Conservation (phyloP, 2,888 invertebrate genomes). For the Chromoteleia sp. region DNA sequence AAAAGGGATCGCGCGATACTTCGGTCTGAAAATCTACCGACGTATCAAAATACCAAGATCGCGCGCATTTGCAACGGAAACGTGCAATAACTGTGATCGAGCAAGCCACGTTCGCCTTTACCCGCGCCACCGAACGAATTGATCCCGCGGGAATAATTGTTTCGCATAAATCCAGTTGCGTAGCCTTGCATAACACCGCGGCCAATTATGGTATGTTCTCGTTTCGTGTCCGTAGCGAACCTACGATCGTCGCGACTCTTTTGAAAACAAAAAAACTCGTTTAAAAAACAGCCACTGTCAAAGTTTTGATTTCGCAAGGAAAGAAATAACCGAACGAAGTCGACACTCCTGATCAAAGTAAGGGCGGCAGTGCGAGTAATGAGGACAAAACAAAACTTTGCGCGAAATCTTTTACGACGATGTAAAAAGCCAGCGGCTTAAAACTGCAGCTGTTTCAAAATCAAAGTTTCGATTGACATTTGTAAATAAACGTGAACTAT, state of each 20-base stretch:
- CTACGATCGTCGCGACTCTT: neutral
- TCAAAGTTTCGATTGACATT: neutral
- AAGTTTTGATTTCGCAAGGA: slow-evolving; percentile 25
- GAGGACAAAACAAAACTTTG: slow-evolving; percentile 6
- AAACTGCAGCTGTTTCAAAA: too few species aligned
- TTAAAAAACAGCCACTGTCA: slow-evolving; percentile 21
- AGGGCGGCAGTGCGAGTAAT: slow-evolving; percentile 1
- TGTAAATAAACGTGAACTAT: too few species aligned
- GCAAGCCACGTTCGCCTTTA: slow-evolving; percentile 41
- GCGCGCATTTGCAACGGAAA: slow-evolving; percentile 19
- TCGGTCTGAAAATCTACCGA: slow-evolving; percentile 8
- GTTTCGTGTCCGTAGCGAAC: slow-evolving; percentile 20
- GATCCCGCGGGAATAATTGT: slow-evolving; percentile 76
- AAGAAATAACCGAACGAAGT: slow-evolving; percentile 45
- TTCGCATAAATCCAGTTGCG: slow-evolving; percentile 75
- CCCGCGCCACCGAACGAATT: slow-evolving; percentile 64
- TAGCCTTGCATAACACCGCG: slow-evolving; percentile 28
- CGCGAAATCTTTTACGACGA: slow-evolving; percentile 28
- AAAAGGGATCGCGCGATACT: slow-evolving; percentile 8
- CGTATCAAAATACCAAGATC: slow-evolving; percentile 16
- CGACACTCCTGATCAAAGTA: slow-evolving; percentile 4
- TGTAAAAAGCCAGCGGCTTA: neutral
- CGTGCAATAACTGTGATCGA: slow-evolving; percentile 40
- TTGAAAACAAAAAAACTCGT: slow-evolving; percentile 2
- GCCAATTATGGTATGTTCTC: slow-evolving; percentile 13